Evolutionary conservation across 2,888 invertebrate genomes (phyloP), one percentile per base, ranked within the genome.

Genomic region (Lycia hirtaria): DNA sequence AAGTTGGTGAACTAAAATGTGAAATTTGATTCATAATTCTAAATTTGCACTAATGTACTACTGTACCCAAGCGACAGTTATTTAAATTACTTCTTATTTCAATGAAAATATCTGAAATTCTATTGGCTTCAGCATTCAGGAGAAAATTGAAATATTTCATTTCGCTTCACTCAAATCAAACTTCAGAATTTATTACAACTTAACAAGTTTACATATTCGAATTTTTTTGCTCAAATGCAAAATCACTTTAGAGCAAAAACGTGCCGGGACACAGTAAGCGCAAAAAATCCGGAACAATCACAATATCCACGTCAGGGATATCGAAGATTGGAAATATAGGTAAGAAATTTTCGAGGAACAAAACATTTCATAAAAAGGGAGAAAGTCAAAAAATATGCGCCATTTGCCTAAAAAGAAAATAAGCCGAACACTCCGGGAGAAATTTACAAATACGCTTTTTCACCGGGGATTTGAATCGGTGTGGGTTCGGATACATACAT

Each of bases 371-470:
- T 64, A 55, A 59, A 55, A 59, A 56, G 47, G 35, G 54, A 28
- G 32, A 47, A 56, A 60, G 43, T 59, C 51, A 43, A 58, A 60
- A 66, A 57, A 67, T 64, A 61, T 61, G 54, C 60, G 58, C 45
- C 48, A 54, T 60, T 65, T 61, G 53, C 63, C 60, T 57, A 63
- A 65, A 65, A 62, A 62, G 60, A 62, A 67, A 62, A 67, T 62
- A 66, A 66, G 64, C 61, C 44, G 49, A 53, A 48, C 19, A 17
- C 28, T 56, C 40, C 43, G 57, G 45, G 55, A 57, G 53, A 63
- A 59, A 64, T 64, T 64, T 62, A 60, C 64, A 67, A 64, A 67
- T 67, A 61, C 64, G 64, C 55, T 59, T 59, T 53, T 62, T 24
- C 64, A 56, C 54, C 43, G 55, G 67, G 65, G 65, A 63, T 58